Conservation (phyloP, 2,113 vertebrate genomes). For the Sorex fumeus region DNA sequence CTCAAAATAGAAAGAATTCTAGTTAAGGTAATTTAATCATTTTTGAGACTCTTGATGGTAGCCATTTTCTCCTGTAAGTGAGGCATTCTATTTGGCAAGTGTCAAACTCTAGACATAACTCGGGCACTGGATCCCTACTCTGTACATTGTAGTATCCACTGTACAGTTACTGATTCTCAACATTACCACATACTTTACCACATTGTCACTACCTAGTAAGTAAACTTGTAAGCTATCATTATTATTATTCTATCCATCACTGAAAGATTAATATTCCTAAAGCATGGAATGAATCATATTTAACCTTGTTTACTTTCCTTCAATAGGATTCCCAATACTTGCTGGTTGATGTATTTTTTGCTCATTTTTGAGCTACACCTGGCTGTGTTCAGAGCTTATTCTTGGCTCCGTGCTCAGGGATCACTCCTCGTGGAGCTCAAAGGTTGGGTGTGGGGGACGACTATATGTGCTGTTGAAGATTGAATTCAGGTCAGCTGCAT, state of each 20-base stretch:
- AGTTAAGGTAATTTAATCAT: neutral
- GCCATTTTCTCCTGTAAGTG: conserved; percentile 46
- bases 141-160: neutral
- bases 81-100: conserved; percentile 36
- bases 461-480: no score
- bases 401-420: no score
- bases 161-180: neutral
- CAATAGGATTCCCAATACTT: neutral
- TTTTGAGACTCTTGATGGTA: conserved; percentile 30
- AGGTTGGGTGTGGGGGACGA: no score
- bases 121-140: neutral
- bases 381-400: no score
- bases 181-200: conserved; percentile 31
- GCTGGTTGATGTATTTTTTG: conserved; percentile 45
- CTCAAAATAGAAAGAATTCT: neutral
- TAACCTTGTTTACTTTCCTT: conserved; percentile 52
- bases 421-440: no score
- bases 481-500: no score
- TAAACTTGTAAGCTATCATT: conserved; percentile 39
- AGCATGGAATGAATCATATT: conserved; percentile 24
- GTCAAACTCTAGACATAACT: conserved; percentile 4
- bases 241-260: neutral
- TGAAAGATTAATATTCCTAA: conserved; percentile 31
- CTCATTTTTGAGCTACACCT: conserved; percentile 66
- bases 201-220: conserved; percentile 10